Percentiles rank a stretch among this genome's conserved stretches.
phyloP scores from a whole-genome alignment of 2,888 invertebrate species.

The Luperina nickerlii region DNA sequence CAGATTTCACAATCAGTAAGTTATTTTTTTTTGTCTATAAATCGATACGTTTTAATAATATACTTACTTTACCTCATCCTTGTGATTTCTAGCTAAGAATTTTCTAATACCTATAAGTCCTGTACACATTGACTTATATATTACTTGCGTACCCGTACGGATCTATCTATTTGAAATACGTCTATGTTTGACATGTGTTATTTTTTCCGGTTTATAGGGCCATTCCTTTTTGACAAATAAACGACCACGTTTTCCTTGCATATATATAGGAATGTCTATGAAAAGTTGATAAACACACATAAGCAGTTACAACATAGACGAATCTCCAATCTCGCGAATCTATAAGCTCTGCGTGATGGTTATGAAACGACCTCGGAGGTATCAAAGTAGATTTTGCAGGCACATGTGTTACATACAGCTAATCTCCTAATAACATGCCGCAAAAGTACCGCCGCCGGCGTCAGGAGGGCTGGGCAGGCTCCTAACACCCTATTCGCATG shows the following conservation, averaged over 20 bases:
- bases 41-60: neutral
- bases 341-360: neutral
- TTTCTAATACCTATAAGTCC: neutral
- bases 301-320: neutral
- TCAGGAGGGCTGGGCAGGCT: slow-evolving; percentile 43
- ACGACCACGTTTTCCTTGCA: neutral
- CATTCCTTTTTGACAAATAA: neutral
- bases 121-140: neutral
- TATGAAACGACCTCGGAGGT: neutral
- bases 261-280: neutral
- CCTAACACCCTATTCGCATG: slow-evolving; percentile 54
- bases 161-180: neutral
- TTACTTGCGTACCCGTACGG: too few species aligned
- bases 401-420: slow-evolving; percentile 26
- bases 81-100: neutral
- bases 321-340: neutral
- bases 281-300: neutral
- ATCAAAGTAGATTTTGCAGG: slow-evolving; percentile 1
- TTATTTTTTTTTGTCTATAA: neutral
- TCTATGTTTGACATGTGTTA: too few species aligned
- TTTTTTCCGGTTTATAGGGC: neutral
- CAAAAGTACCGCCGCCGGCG: slow-evolving; percentile 19
- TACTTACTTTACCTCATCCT: neutral
- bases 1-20: neutral
- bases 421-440: slow-evolving; percentile 33